Evolutionary conservation across 2,888 invertebrate species (phyloP).

Genomic region (Junonia oenone): DNA sequence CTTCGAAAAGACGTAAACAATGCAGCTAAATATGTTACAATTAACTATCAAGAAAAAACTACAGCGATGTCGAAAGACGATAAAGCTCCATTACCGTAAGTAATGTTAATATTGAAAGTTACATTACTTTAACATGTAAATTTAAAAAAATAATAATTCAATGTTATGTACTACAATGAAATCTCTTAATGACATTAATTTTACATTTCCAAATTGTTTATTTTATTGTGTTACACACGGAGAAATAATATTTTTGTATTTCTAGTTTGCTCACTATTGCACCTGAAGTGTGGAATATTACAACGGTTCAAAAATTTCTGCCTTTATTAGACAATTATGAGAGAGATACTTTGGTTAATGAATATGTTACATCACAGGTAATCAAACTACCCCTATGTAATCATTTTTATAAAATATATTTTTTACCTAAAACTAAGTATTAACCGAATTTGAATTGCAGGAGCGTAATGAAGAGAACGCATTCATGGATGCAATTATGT

Average conservation of each 20-base stretch:
- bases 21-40: slow-evolving; percentile 82
- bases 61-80: slow-evolving; percentile 84
- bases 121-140: background rate
- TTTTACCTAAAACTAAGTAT: background rate
- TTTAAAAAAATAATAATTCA: no score
- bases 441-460: slow-evolving; percentile 50
- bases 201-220: slow-evolving; percentile 80
- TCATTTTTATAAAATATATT: background rate
- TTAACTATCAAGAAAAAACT: slow-evolving; percentile 88
- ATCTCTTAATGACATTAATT: background rate
- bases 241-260: slow-evolving; percentile 30
- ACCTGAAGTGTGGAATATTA: slow-evolving; percentile 81
- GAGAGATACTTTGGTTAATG: slow-evolving; percentile 84
- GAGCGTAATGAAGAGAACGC: slow-evolving; percentile 88
- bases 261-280: slow-evolving; percentile 84
- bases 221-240: no score
- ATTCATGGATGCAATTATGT: slow-evolving; percentile 87
- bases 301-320: slow-evolving; percentile 86
- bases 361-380: slow-evolving; percentile 85
- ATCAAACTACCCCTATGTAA: background rate
- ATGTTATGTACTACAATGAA: background rate
- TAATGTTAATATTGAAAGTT: slow-evolving; percentile 24
- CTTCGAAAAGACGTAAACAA: slow-evolving; percentile 86
- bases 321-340: slow-evolving; percentile 92
- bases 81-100: slow-evolving; percentile 88